Base-by-base conservation (phyloP, 2,113 vertebrate species). In the Myodes glareolus region DNA sequence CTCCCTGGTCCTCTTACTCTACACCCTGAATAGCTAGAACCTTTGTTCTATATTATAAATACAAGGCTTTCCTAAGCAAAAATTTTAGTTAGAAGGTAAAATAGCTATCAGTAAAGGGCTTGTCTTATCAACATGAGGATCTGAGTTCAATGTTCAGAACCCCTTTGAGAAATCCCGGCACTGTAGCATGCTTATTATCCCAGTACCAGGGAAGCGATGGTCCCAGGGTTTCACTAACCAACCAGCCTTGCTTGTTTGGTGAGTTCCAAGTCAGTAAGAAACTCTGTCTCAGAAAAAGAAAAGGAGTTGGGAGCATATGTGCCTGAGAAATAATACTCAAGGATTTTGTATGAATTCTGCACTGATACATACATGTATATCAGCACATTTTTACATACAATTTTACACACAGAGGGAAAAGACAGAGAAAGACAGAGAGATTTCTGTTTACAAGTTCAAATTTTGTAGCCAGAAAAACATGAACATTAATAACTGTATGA, bases 41-140 rank as follows among this genome's bases (percentile, higher is more conserved):
- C 77, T 91, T 47, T 23, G 19, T 78, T 81, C 85, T 67, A 10
- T 45, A 88, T 85, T 92, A 88, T 78, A 96, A 92, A 94, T 94
- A 89, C 52, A 87, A 97, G 33, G 1, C 25, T 39, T 92, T 7
- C 19, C 39, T 31, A 89, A 89, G 61, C 11, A 90, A 75, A 95
- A 39, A 70, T 84, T 75, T 76, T 68, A 87, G 42, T n/a, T 73
- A 90, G 73, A 16, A 21, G 42, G 31, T 36, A 47, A 50, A 68
- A 50, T 50, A 33, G 10, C 2, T 87, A 3, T 68, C 63, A 87
- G 33, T n/a, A 52, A 88, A 88, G 11, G 1, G 3, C 21, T 52
- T 88, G 45, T 50, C 65, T 70, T 25, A 3, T 36, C 70, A 72
- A 36, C 45, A 88, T 25, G 67, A 52, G 21, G 21, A 72, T n/a